phyloP scores from a whole-genome alignment of 2,888 invertebrate genomes.

The Balanococcus diminutus region DNA sequence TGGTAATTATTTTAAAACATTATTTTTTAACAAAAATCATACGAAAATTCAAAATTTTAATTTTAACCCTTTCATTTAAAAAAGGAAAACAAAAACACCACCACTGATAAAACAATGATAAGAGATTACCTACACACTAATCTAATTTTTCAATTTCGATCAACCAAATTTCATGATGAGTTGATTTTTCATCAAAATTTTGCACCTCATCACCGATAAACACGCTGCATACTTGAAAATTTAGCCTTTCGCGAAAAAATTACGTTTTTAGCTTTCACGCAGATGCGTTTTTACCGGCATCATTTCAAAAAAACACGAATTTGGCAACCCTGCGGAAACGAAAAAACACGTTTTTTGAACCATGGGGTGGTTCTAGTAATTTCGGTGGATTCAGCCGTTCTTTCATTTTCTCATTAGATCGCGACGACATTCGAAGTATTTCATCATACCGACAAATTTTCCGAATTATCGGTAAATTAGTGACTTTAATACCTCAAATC shows the following conservation, averaged over 20 bases:
- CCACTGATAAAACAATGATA: background rate
- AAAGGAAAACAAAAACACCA: background rate
- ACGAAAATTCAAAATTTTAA: too few relatives aligned
- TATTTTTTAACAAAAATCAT: too few relatives aligned
- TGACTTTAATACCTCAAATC: background rate
- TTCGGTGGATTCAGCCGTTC: background rate
- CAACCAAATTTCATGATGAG: too few relatives aligned
- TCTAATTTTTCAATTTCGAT: too few relatives aligned
- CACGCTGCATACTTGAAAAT: background rate
- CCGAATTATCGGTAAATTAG: background rate
- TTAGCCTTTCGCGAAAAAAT: background rate
- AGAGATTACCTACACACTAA: too few relatives aligned
- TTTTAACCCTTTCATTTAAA: too few relatives aligned
- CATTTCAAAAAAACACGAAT: background rate
- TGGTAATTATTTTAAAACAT: too few relatives aligned
- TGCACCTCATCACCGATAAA: background rate
- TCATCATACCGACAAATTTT: conserved; percentile 18
- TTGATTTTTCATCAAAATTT: too few relatives aligned
- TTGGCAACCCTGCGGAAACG: background rate
- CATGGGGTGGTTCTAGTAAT: conserved; percentile 6
- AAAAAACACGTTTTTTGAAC: conserved; percentile 18
- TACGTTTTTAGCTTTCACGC: background rate
- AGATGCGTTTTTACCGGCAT: background rate
- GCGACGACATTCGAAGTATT: background rate
- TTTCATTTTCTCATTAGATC: background rate